These are phyloP conservation scores for Chloropsis hardwickii DNA, from an alignment of 2,113 vertebrate genomes.

Conservation along the genomic window DNA sequence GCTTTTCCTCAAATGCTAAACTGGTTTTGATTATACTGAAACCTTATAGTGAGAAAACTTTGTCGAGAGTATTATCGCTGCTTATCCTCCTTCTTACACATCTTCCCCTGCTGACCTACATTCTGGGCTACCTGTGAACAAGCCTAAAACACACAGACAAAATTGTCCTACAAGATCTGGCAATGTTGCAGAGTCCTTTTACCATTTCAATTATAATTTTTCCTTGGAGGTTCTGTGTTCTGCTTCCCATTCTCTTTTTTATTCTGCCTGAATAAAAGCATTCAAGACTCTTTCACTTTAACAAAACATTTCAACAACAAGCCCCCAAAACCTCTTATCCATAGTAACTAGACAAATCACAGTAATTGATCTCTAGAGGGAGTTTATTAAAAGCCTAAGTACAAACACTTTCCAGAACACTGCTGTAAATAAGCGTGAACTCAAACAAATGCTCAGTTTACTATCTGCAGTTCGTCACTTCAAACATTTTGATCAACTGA, in stretches of 20 bases:
- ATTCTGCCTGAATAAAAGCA: neutral
- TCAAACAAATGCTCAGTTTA: constrained; percentile 63
- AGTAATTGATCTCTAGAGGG: constrained; percentile 73
- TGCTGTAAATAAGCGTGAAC: constrained; percentile 65
- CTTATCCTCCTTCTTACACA: neutral
- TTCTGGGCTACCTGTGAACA: constrained; percentile 60
- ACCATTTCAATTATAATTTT: neutral
- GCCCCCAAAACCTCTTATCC: constrained; percentile 57
- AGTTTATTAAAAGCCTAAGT: constrained; percentile 73
- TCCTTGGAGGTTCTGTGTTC: neutral
- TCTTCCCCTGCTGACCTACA: constrained; percentile 23
- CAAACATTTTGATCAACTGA: constrained; percentile 55
- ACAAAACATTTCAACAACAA: constrained; percentile 39
- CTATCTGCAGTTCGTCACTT: constrained; percentile 68
- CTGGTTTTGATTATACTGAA: constrained; percentile 75
- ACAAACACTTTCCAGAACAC: constrained; percentile 66
- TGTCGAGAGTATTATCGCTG: constrained; percentile 20
- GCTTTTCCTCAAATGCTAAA: constrained; percentile 72
- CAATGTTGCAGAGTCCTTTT: neutral
- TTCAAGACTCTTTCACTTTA: constrained; percentile 38
- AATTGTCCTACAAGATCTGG: neutral
- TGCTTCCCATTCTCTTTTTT: neutral
- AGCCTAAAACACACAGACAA: neutral
- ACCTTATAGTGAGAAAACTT: constrained; percentile 65
- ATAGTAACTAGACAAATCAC: constrained; percentile 69